Base-by-base conservation (phyloP, 2,888 invertebrate genomes). In the Dryadula phaetusa region DNA sequence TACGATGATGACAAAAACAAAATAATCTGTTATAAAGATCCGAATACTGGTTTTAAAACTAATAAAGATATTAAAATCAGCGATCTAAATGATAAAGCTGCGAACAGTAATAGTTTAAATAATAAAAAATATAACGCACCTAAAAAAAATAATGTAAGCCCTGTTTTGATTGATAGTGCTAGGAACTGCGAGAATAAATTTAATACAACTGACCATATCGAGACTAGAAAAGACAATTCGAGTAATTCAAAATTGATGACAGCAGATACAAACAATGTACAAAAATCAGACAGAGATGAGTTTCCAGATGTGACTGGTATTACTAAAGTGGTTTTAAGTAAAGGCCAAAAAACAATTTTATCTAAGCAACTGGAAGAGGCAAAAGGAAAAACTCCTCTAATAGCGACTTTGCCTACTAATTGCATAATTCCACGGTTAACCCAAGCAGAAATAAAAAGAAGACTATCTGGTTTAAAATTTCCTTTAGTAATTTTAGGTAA, bases 401-500 rank as follows among this genome's bases (percentile, higher is more conserved):
- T 77, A 67, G 75, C 77, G 0, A 80, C 79, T 16, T 77, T 80
- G 71, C 79, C 80, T 1, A 66, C 69, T 72, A 69, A 77, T 75
- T 52, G 40, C 1, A 37, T 49, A 49, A 73, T 75, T 66, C 77
- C 78, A 32, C 87, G 85, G 76, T 71, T 84, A 44, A 85, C 85
- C 3, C 76, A 76, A 75, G 72, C 80, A 42, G 88, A 89, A 65
- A 84, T 88, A 54, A 87, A 80, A 74, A 82, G 82, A 66, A 81
- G 78, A 64, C 68, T 90, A 8, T 77, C 80, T 32, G 78, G 75
- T 42, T 67, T 85, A 7, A 86, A 78, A 75, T 90, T 83, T 70
- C 90, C 90, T 5, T 71, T 90, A 18, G 76, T 86, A 6, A 74
- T 90, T 72, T 77, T 86, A 72, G 85, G 79, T n/a, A 87, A 82